Base-by-base conservation (phyloP, 2,113 vertebrate species). In the Proteles cristata region DNA sequence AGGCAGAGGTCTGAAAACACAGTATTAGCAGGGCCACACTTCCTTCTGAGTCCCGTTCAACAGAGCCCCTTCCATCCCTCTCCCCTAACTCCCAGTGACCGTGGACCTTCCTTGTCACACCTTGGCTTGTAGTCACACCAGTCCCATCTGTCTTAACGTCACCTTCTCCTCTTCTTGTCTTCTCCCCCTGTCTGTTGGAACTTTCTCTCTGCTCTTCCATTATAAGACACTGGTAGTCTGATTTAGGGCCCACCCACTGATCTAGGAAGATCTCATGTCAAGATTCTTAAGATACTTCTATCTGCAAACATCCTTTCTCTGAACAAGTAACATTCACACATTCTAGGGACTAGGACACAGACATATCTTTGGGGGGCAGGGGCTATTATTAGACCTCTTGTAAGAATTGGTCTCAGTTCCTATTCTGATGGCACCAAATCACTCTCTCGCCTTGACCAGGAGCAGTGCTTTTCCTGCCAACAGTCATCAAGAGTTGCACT, bases 281-380 rank as follows among this genome's bases (percentile, higher is more conserved):
- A 58, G 26, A 84, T 63, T 50, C 74, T 79, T 92, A 77, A 53
- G 76, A 35, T 74, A 95, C 58, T 90, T 79, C 43, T 21, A 74
- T 53, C n/a, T 28, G 15, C 7, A 88, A 88, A 97, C 25, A 71
- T n/a, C 33, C 25, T 90, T 93, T 97, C 43, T 58, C 45, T 23
- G 94, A 93, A 76, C 86, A 55, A 65, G 23, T 53, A 15, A 6
- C 39, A 55, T 45, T 87, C 21, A 35, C 9, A 53, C 50, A 35
- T 93, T 71, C 55, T 39, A 65, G 86, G 43, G 33, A 71, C 26
- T 39, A n/a, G 45, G 5, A 39, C 0, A 2, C 5, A 1, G 50
- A 26, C 5, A 9, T 4, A n/a, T 58, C 7, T 85, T 65, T 53
- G 23, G 7, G 65, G 66, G 19, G 5, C 11, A 50, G 66, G 19